These are phyloP conservation scores for Epizoanthus ramosus DNA, from an alignment of 92 coral and sea anemone genomes.

Conservation along the genomic window DNA sequence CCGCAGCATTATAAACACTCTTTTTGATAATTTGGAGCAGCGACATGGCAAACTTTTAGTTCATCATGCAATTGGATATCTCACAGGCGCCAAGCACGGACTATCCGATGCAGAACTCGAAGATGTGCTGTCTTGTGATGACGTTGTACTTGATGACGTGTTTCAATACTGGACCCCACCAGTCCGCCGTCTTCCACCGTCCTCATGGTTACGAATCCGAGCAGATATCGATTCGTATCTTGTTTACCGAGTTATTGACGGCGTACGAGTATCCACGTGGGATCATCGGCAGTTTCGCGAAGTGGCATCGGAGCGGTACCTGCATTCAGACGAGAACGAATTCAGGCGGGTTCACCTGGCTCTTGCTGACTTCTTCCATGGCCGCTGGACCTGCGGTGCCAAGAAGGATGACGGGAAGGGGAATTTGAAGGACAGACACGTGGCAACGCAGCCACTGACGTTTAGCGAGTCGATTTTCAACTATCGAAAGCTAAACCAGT, in stretches of 20 bases:
- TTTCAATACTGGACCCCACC: slow-evolving; percentile 80
- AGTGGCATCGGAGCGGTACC: slow-evolving; percentile 80
- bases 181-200: slow-evolving; percentile 75
- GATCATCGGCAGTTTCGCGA: slow-evolving; percentile 85
- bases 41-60: slow-evolving; percentile 77
- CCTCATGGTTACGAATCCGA: slow-evolving; percentile 72
- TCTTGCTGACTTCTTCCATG: slow-evolving; percentile 79
- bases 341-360: slow-evolving; percentile 63
- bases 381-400: slow-evolving; percentile 81
- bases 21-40: slow-evolving; percentile 74
- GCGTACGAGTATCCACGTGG: slow-evolving; percentile 85
- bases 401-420: slow-evolving; percentile 79
- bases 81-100: slow-evolving; percentile 82
- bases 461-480: slow-evolving; percentile 66
- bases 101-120: slow-evolving; percentile 89
- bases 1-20: slow-evolving; percentile 63
- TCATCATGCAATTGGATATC: slow-evolving; percentile 68
- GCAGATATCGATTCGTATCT: slow-evolving; percentile 80
- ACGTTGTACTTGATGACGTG: slow-evolving; percentile 75
- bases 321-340: slow-evolving; percentile 61
- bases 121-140: slow-evolving; percentile 88
- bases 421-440: slow-evolving; percentile 75
- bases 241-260: slow-evolving; percentile 72
- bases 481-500: slow-evolving; percentile 72
- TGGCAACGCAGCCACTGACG: slow-evolving; percentile 70